Percentiles rank a stretch among this genome's conserved stretches.
Conservation (phyloP, 2,888 invertebrate genomes). For the Drosophila tanythrix region DNA sequence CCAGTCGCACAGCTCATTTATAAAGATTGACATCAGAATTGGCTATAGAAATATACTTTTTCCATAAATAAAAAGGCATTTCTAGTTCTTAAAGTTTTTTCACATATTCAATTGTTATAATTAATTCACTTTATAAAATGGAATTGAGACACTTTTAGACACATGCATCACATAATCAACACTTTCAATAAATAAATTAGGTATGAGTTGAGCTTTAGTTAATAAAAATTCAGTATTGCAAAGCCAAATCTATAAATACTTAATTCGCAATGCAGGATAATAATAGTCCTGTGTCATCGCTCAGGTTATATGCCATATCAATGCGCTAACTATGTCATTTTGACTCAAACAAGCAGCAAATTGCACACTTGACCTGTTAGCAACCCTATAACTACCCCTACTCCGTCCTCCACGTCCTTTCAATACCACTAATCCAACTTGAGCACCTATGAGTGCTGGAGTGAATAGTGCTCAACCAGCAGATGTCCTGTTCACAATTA, state of each 20-base stretch:
- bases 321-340: conserved; percentile 48
- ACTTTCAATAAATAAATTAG: background rate
- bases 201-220: background rate
- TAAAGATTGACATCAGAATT: background rate
- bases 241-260: background rate
- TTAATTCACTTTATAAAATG: background rate
- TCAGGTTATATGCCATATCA: conserved; percentile 40
- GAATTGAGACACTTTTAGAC: background rate
- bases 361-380: conserved; percentile 50
- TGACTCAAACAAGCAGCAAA: conserved; percentile 49
- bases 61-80: background rate
- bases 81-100: background rate
- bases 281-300: conserved; percentile 13
- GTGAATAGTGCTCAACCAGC: background rate
- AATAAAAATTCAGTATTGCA: background rate
- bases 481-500: conserved; percentile 4
- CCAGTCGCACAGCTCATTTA: background rate
- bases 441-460: conserved; percentile 13
- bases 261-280: conserved; percentile 19
- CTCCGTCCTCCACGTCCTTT: background rate
- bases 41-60: background rate
- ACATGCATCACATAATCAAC: background rate
- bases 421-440: conserved; percentile 26
- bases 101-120: background rate
- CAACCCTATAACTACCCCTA: conserved; percentile 17